phyloP scores from a whole-genome alignment of 2,888 invertebrate genomes.

The Fabriciana adippe region DNA sequence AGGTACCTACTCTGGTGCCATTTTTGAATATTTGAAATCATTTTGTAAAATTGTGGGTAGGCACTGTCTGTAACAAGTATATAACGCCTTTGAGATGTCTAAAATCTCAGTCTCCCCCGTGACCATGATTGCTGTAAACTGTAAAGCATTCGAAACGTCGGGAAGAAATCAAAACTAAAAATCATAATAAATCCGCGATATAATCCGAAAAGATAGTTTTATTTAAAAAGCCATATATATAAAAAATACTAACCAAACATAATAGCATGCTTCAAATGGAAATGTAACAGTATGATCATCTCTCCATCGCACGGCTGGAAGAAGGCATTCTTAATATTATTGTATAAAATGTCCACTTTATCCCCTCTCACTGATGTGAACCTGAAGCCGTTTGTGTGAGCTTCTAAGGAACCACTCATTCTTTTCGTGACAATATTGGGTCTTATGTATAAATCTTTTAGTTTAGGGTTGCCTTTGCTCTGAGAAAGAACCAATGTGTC shows the following conservation, averaged over 20 bases:
- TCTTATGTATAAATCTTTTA: slow-evolving; percentile 98
- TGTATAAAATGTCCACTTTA: slow-evolving; percentile 99
- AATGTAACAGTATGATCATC: slow-evolving; percentile 99
- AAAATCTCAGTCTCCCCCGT: no score
- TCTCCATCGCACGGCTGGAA: slow-evolving; percentile 99
- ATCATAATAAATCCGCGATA: no score
- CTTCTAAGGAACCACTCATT: slow-evolving; percentile 96
- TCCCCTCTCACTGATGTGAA: slow-evolving; percentile 99
- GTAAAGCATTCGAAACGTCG: no score
- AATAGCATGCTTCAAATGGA: slow-evolving; percentile 99
- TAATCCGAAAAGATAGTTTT: no score
- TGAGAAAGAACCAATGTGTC: slow-evolving; percentile 96
- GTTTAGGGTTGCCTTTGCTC: slow-evolving; percentile 98
- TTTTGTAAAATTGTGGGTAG: no score
- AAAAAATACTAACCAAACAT: slow-evolving; percentile 90
- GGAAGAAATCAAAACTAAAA: no score
- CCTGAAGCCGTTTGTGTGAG: slow-evolving; percentile 97
- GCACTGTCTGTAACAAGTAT: no score
- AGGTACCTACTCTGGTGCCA: no score
- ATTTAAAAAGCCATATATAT: not conserved
- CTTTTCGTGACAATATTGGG: slow-evolving; percentile 99
- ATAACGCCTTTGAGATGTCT: no score
- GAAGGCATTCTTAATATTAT: slow-evolving; percentile 99
- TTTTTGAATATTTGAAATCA: no score
- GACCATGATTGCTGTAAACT: no score